A percentile compares a stretch with the other conserved stretches of the same genome.
phyloP scores from a whole-genome alignment of 1,140 invertebrate genomes.

The Aphaenogaster ashmeadi region DNA sequence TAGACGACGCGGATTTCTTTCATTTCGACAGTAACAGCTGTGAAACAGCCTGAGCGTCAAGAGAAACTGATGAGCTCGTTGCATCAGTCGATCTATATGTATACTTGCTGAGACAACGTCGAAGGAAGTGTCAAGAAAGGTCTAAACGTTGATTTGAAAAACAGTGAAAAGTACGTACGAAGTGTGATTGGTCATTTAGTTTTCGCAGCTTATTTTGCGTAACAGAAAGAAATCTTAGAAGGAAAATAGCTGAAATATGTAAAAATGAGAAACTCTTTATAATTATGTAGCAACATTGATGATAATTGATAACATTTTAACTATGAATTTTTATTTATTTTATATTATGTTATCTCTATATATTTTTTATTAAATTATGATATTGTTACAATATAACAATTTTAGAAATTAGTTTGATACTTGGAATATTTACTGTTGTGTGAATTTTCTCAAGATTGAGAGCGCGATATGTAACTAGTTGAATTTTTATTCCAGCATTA shows the following conservation, averaged over 20 bases:
- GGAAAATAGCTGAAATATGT: background rate
- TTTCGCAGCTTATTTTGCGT: background rate
- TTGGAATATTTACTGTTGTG: background rate
- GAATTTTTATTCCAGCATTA: background rate
- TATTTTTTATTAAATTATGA: background rate
- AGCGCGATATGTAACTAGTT: background rate
- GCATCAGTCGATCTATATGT: background rate
- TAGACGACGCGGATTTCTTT: constrained; percentile 65
- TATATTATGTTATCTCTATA: background rate
- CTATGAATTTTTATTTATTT: background rate
- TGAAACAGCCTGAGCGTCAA: constrained; percentile 35
- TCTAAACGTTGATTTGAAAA: constrained; percentile 24
- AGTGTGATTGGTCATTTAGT: background rate
- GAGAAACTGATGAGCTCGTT: constrained; percentile 43
- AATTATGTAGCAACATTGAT: background rate
- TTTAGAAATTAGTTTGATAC: background rate
- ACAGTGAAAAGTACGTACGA: background rate
- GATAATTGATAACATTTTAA: background rate
- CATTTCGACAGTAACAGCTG: constrained; percentile 63
- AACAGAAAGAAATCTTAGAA: background rate
- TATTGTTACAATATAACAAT: constrained; percentile 15
- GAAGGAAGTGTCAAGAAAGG: background rate
- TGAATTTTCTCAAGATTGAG: background rate
- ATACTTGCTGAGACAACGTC: constrained; percentile 2
- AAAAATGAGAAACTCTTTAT: background rate